A percentile compares a stretch with the other conserved stretches of the same genome.
Evolutionary conservation across 2,888 invertebrate species (phyloP).

Genomic region (Leptinotarsa haldemani): DNA sequence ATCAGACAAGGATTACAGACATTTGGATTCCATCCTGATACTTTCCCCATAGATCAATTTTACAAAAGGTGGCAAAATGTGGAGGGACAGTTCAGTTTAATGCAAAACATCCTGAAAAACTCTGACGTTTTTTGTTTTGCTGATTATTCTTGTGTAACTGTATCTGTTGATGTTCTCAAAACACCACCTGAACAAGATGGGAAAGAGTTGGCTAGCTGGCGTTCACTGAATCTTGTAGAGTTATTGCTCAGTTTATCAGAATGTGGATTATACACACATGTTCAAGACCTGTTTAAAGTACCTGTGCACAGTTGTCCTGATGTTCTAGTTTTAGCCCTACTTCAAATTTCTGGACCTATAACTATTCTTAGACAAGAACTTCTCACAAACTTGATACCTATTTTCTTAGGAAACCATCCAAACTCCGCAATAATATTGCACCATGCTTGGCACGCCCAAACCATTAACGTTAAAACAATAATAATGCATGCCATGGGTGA

Average conservation of each 20-base stretch:
- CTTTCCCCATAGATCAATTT: conserved; percentile 89
- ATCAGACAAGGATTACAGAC: conserved; percentile 79
- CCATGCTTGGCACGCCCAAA: conserved; percentile 93
- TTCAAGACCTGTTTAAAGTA: conserved; percentile 90
- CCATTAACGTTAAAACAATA: conserved; percentile 77
- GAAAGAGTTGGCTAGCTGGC: conserved; percentile 93
- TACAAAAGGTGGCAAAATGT: conserved; percentile 94
- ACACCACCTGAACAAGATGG: conserved; percentile 95
- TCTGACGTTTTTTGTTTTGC: conserved; percentile 95
- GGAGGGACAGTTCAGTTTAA: conserved; percentile 91
- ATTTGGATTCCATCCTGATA: conserved; percentile 75
- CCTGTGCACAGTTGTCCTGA: conserved; percentile 96
- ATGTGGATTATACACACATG: conserved; percentile 83
- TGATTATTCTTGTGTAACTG: conserved; percentile 89
- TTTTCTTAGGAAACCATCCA: conserved; percentile 94
- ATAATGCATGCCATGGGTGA: conserved; percentile 98
- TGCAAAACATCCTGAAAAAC: conserved; percentile 87
- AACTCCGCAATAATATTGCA: conserved; percentile 97
- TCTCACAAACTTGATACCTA: conserved; percentile 87
- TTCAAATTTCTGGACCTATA: conserved; percentile 87
- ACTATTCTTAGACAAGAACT: conserved; percentile 87
- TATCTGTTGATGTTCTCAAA: conserved; percentile 90
- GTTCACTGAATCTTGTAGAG: conserved; percentile 92
- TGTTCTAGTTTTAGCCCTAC: conserved; percentile 86
- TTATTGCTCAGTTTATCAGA: conserved; percentile 88